Evolutionary conservation across 2,113 vertebrate genomes (phyloP), one percentile per base, ranked within the genome.

Genomic region (Mastomys coucha): DNA sequence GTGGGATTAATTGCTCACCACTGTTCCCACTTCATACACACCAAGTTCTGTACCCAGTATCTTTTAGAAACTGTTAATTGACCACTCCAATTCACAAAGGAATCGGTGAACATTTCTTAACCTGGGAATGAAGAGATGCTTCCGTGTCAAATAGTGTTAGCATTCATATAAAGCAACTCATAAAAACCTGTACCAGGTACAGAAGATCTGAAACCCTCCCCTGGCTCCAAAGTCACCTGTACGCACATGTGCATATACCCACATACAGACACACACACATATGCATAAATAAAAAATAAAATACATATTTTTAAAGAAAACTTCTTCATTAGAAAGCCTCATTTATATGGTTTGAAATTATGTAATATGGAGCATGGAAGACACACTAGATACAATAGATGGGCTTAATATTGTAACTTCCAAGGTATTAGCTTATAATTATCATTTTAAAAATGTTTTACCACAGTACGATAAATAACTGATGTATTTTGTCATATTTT

Each of bases 31-130:
- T 85, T 85, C 16, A 0, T 63, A 28, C 26, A 16, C 24, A 31
- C 63, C 22, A 81, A 60, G 14, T 22, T 51, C 45, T 60, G 33
- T 33, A 69, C 19, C 85, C 86, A 14, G 7, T 60, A 53, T 6
- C 28, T 53, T 91, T 96, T 39, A 67, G 86, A 90, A 94, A 58
- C 31, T 65, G 14, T 72, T 51, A 87, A 80, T 24, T 85, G 20
- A 67, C 39, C 31, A 51, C 4, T 39, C 90, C 60, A n/a, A 24
- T 26, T 73, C 11, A 53, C 45, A 60, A 1, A 45, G 31, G 51
- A 84, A 77, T 16, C n/a, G 28, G 22, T 56, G 26, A 65, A 45
- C 20, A 16, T 65, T 65, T 65, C 39, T 85, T 49, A 16, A 33
- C 28, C 65, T 33, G 39, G 58, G 4, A 20, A 26, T 85, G 26